Base-by-base conservation (phyloP, 2,888 invertebrate genomes). In the Ommatoiulus sabulosus region DNA sequence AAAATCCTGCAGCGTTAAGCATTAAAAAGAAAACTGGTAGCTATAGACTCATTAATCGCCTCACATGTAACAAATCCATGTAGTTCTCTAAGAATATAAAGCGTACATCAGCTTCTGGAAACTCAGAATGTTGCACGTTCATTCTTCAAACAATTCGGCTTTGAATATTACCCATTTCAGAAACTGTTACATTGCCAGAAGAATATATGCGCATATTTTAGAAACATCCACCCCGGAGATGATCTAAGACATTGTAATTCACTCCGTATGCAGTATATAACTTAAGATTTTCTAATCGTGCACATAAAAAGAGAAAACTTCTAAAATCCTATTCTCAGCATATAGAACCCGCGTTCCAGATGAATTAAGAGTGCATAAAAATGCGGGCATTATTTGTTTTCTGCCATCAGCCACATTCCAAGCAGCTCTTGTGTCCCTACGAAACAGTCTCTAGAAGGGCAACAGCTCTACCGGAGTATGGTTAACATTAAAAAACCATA, bases 401-500 rank as follows among this genome's bases (percentile, higher is more conserved):
- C 24, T 80, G 15, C 24, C 35, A n/a, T n/a, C n/a, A 80, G 80
- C 35, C 80, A 80, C 80, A 80, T 80, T 80, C 80, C 80, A 80
- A 43, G 35, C 80, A 80, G 80, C 80, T 80, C 80, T 80, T 35
- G 80, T 8, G 24, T 24, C 35, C 35, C 80, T 80, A 80, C 24
- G n/a, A 80, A 80, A 80, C 80, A 80, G 80, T 80, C 80, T 80
- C 35, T 15, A 80, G 24, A 80, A 80, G 12, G 80, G 80, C 80
- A 80, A 80, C 80, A 80, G 80, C 80, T 80, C 80, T 80, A 80
- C 80, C 80, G 80, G 80, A 80, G 80, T 35, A 80, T 80, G 80
- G 80, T 80, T 80, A 80, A 80, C 80, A 80, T 80, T 43, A 80
- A 80, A 80, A 80, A 80, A 80, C 80, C 80, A 80, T 80, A 80